Percentiles rank a stretch among this genome's conserved stretches.
Conservation (phyloP, 1,140 invertebrate genomes). For the Drosophila tropicalis region DNA sequence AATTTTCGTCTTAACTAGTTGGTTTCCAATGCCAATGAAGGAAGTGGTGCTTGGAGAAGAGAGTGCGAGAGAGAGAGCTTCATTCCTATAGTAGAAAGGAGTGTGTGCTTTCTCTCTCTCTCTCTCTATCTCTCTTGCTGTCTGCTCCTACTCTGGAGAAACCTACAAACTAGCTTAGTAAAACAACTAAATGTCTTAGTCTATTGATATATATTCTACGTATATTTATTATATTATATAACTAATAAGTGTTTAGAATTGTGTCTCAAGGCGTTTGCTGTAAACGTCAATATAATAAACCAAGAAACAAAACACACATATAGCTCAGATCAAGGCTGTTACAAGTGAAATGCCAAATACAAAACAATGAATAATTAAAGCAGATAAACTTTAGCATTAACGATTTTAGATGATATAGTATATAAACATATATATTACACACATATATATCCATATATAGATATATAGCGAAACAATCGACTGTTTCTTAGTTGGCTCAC, state of each 20-base stretch:
- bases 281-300: conserved; percentile 51
- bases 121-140: no score
- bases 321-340: conserved; percentile 75
- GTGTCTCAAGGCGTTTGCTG: conserved; percentile 52
- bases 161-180: conserved; percentile 45
- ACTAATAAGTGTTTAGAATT: conserved; percentile 74
- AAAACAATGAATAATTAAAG: conserved; percentile 12
- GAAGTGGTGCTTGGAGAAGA: no score
- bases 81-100: no score
- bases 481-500: conserved; percentile 56
- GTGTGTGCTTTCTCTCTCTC: no score
- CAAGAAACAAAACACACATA: conserved; percentile 29
- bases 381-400: conserved; percentile 6
- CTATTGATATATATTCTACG: conserved; percentile 32
- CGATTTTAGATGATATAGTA: conserved; percentile 39
- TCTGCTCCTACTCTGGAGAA: not conserved
- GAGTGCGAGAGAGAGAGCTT: no score
- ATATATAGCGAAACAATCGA: conserved; percentile 55
- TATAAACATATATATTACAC: conserved; percentile 15
- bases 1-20: conserved; percentile 2
- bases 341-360: conserved; percentile 33
- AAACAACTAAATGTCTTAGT: conserved; percentile 66
- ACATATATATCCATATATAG: conserved; percentile 39
- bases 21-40: not conserved
- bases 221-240: conserved; percentile 3